Conservation (phyloP, 2,888 invertebrate genomes). For the Idaea dimidiata region DNA sequence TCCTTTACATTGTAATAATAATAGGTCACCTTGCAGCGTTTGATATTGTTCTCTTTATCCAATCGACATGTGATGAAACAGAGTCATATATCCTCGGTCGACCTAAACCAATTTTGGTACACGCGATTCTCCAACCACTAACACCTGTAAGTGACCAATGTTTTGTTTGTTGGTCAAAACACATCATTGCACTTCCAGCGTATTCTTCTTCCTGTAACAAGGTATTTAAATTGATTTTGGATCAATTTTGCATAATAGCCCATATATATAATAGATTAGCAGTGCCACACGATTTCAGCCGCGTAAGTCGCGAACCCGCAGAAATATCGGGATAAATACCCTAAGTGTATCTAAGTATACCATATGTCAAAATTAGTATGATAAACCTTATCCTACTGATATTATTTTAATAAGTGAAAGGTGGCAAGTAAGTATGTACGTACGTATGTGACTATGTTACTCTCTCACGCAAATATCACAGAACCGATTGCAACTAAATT, state of each 20-base stretch:
- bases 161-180: constrained; percentile 85
- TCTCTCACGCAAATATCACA: too few relatives aligned
- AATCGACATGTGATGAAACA: constrained; percentile 90
- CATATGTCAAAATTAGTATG: too few relatives aligned
- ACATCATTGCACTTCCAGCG: constrained; percentile 93
- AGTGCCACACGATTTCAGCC: too few relatives aligned
- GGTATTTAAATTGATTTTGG: constrained; percentile 5
- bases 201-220: constrained; percentile 89
- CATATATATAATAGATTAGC: too few relatives aligned
- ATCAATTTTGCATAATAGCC: not conserved
- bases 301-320: too few relatives aligned
- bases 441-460: too few relatives aligned
- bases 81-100: constrained; percentile 91
- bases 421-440: too few relatives aligned
- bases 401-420: too few relatives aligned
- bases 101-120: constrained; percentile 87
- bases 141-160: constrained; percentile 91
- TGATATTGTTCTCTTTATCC: constrained; percentile 90
- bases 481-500: not conserved
- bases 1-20: constrained; percentile 19
- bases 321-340: too few relatives aligned
- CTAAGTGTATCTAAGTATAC: too few relatives aligned
- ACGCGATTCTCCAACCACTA: constrained; percentile 92
- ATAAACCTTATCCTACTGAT: too few relatives aligned
- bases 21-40: constrained; percentile 69